Conservation (phyloP, 2,797 vertebrate genomes). For the Anguilla anguilla region DNA sequence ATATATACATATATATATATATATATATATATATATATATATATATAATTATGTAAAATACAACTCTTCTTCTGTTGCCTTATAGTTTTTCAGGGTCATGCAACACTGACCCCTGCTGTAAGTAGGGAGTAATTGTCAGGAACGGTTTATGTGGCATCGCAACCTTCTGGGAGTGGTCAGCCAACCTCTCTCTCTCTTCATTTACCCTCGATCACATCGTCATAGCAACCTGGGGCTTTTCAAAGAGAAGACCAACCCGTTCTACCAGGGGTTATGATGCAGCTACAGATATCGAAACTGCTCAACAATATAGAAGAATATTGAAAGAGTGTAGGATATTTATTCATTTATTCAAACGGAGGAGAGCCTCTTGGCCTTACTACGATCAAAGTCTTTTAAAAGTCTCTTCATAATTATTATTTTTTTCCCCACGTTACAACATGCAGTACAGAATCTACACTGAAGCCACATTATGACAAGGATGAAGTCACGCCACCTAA, state of each 20-base stretch:
- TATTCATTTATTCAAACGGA: neutral
- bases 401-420: neutral
- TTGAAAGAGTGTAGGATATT: neutral
- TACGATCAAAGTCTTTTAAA: neutral
- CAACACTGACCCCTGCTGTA: neutral
- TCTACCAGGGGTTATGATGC: neutral
- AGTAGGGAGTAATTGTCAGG: neutral
- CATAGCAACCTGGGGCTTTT: neutral
- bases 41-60: too few relatives aligned
- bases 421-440: conserved; percentile 20
- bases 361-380: conserved; percentile 2
- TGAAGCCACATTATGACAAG: conserved; percentile 20
- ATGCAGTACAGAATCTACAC: conserved; percentile 36
- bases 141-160: neutral
- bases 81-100: neutral
- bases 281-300: neutral
- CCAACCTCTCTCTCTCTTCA: neutral
- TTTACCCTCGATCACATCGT: neutral
- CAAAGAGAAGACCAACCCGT: neutral
- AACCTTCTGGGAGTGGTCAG: neutral
- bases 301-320: neutral
- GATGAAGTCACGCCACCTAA: neutral
- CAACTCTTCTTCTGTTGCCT: neutral
- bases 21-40: too few relatives aligned
- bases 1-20: neutral